Percentiles rank a stretch among this genome's conserved stretches.
Evolutionary conservation across 2,888 invertebrate species (phyloP).

Genomic region (Nyleta sp.): DNA sequence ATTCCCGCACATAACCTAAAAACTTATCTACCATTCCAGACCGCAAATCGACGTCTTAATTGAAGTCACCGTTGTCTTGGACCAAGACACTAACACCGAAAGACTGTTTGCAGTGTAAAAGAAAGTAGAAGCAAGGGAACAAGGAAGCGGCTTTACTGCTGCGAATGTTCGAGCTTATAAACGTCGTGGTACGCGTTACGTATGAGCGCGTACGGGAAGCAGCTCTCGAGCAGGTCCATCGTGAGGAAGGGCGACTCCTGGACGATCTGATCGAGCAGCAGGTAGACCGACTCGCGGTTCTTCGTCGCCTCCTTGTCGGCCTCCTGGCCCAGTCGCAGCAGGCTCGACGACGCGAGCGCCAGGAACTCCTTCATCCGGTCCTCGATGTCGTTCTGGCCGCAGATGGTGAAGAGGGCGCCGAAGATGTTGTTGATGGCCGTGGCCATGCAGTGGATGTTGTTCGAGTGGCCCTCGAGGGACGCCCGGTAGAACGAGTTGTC

Average conservation of each 20-base stretch:
- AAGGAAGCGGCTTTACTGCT: constrained; percentile 75
- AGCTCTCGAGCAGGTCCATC: constrained; percentile 99
- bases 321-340: constrained; percentile 97
- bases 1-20: too few species aligned
- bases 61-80: too few species aligned
- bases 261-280: constrained; percentile 98
- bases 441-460: constrained; percentile 99
- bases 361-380: constrained; percentile 98
- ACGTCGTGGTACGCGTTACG: constrained; percentile 99
- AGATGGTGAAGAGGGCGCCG: constrained; percentile 97
- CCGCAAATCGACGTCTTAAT: too few species aligned
- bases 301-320: constrained; percentile 96
- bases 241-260: constrained; percentile 99
- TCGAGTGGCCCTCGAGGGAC: constrained; percentile 96
- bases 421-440: constrained; percentile 98
- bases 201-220: constrained; percentile 99
- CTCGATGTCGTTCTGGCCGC: constrained; percentile 97
- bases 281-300: constrained; percentile 98
- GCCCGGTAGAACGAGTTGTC: constrained; percentile 95
- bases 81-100: too few species aligned
- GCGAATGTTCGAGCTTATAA: constrained; percentile 92
- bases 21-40: too few species aligned
- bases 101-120: too few species aligned
- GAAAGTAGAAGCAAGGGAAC: too few species aligned
- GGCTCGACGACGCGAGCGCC: constrained; percentile 96